phyloP scores from a whole-genome alignment of 2,797 vertebrate genomes.

The Aratinga solstitialis region DNA sequence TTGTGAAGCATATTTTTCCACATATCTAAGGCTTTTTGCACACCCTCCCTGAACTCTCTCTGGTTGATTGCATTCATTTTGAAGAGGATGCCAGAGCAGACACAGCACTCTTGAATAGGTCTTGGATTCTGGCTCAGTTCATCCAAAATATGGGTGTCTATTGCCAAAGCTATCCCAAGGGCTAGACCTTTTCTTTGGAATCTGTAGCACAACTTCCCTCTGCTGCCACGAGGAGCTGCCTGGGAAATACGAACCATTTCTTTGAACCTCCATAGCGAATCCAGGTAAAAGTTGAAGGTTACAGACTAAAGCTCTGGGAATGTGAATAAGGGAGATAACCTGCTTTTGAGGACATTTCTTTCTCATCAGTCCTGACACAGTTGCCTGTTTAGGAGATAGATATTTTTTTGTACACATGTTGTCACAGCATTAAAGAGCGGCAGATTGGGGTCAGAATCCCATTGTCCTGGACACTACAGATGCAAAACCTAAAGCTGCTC shows the following conservation, averaged over 20 bases:
- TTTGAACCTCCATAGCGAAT: background rate
- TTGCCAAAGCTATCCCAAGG: background rate
- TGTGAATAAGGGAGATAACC: background rate
- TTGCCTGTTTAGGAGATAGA: background rate
- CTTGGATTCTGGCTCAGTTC: background rate
- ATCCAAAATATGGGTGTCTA: background rate
- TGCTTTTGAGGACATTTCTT: background rate
- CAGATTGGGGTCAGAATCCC: background rate
- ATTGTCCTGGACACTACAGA: background rate
- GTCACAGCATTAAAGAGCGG: background rate
- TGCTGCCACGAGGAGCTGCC: background rate
- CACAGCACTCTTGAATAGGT: background rate
- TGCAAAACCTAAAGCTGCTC: background rate
- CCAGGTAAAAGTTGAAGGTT: background rate
- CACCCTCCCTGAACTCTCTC: background rate
- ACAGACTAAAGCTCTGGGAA: background rate
- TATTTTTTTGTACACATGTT: background rate
- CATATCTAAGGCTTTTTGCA: background rate
- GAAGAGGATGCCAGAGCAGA: background rate
- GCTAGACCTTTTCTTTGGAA: background rate
- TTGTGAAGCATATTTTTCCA: slow-evolving; percentile 25
- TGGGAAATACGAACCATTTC: background rate
- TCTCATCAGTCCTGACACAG: background rate
- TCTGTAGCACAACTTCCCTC: background rate
- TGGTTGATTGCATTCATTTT: background rate